Conservation (phyloP, 2,113 vertebrate species). For the Ailurus styani region DNA sequence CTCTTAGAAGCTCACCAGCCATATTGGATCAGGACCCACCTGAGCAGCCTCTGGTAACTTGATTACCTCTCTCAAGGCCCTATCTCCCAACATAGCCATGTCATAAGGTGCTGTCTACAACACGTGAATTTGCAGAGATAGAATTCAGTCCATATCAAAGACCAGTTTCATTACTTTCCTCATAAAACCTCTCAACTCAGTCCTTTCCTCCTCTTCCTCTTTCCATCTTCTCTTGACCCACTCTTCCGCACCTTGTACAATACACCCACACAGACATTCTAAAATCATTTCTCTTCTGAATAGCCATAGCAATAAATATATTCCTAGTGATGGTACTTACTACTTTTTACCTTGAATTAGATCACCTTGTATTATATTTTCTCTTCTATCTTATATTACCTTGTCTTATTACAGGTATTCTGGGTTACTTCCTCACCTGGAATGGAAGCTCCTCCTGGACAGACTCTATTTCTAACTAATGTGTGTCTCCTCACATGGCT, state of each 20-base stretch:
- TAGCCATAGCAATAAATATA: too few species aligned
- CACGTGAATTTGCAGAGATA: not conserved
- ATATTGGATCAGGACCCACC: not conserved
- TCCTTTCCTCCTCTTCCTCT: not conserved
- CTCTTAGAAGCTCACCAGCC: not conserved
- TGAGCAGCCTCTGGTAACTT: not conserved
- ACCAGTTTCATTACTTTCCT: not conserved
- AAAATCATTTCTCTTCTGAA: not conserved
- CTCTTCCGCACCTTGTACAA: not conserved
- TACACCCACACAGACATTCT: not conserved
- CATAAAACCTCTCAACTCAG: not conserved
- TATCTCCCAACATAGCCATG: not conserved
- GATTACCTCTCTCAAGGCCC: not conserved
- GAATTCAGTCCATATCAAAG: not conserved
- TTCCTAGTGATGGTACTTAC: not conserved
- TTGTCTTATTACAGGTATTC: not conserved
- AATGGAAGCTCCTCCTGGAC: not conserved
- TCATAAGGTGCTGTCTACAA: not conserved
- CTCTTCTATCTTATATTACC: too few species aligned
- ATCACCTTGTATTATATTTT: not conserved
- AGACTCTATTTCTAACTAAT: not conserved
- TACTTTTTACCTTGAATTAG: not conserved
- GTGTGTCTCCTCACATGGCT: not conserved
- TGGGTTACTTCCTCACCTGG: not conserved
- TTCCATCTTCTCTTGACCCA: not conserved